Evolutionary conservation across 2,888 invertebrate species (phyloP).

Genomic region (Drosophila lacicola): DNA sequence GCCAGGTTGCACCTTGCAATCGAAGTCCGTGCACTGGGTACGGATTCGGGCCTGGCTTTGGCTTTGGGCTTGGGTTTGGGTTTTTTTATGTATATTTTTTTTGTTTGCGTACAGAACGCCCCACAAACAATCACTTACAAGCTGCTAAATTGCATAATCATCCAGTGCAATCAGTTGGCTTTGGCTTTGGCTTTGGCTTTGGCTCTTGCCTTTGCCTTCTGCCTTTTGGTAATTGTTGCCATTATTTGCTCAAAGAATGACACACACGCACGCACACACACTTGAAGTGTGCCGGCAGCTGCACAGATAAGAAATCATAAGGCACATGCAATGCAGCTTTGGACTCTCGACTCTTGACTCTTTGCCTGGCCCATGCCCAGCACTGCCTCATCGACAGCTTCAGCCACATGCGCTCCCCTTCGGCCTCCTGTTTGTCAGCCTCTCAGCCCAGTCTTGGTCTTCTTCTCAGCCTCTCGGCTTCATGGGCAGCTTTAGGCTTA

Average conservation of each 20-base stretch:
- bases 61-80: no score
- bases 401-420: no score
- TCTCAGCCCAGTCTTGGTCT: no score
- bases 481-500: no score
- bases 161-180: constrained; percentile 66
- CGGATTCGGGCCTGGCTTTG: not conserved
- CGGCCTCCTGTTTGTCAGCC: no score
- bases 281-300: constrained; percentile 51
- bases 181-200: constrained; percentile 9
- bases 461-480: no score
- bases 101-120: constrained; percentile 62
- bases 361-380: no score
- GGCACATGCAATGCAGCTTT: constrained; percentile 32
- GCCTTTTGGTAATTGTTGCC: constrained; percentile 70
- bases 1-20: constrained; percentile 69
- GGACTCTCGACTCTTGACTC: not conserved
- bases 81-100: not conserved
- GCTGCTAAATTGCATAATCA: constrained; percentile 80
- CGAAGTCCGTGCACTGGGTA: constrained; percentile 17
- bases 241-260: constrained; percentile 78
- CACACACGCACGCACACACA: constrained; percentile 34
- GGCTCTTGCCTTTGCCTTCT: constrained; percentile 22
- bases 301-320: constrained; percentile 75
- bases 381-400: not conserved
- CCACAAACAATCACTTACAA: constrained; percentile 80